Conservation (phyloP, 2,797 vertebrate species). For the Arrhamphus sclerolepis region DNA sequence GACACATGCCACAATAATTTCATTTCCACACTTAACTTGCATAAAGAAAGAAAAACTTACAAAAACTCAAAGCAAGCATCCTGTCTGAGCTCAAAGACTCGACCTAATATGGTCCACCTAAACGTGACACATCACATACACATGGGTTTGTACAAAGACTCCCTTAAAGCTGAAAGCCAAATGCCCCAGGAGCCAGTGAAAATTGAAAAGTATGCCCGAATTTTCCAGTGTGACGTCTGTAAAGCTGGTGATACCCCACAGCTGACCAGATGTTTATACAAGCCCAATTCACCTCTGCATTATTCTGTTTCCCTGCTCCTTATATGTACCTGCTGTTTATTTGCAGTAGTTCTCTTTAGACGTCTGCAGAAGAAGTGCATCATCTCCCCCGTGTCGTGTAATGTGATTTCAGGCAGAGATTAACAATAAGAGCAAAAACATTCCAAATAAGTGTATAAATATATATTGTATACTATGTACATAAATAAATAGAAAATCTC, state of each 20-base stretch:
- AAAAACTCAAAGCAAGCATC: conserved; percentile 58
- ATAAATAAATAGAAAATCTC: conserved; percentile 53
- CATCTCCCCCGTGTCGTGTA: conserved; percentile 39
- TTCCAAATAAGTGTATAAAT: conserved; percentile 59
- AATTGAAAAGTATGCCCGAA: conserved; percentile 65
- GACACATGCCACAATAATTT: conserved; percentile 7
- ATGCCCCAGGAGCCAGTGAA: conserved; percentile 49
- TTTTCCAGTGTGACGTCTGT: conserved; percentile 51
- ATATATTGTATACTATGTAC: conserved; percentile 62
- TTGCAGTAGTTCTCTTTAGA: conserved; percentile 48
- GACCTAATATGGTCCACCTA: conserved; percentile 60
- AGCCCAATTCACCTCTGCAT: conserved; percentile 47
- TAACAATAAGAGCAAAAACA: conserved; percentile 39
- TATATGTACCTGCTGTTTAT: conserved; percentile 54
- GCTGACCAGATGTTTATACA: conserved; percentile 56
- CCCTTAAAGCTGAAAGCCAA: conserved; percentile 59
- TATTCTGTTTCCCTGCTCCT: conserved; percentile 43
- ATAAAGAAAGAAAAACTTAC: conserved; percentile 39
- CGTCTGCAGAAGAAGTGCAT: conserved; percentile 44
- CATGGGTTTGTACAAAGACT: conserved; percentile 14
- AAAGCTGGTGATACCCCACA: conserved; percentile 42
- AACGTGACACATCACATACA: conserved; percentile 25
- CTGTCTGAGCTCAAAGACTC: conserved; percentile 67
- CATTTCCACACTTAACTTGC: conserved; percentile 5
- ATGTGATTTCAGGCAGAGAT: conserved; percentile 27